Evolutionary conservation across 2,113 vertebrate species (phyloP).

Genomic region (Embiotoca jacksoni): DNA sequence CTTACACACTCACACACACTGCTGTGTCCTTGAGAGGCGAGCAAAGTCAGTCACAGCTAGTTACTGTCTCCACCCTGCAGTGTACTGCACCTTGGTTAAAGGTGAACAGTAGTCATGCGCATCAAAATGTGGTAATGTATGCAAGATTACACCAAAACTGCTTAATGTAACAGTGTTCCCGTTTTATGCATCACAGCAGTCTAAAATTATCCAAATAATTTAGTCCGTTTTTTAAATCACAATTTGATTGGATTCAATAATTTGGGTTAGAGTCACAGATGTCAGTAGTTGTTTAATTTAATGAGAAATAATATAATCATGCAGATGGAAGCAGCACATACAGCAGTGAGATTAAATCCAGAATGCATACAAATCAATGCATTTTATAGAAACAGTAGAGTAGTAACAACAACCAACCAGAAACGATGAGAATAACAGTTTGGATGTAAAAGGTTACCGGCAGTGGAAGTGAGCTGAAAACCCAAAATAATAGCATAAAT

Average conservation of each 20-base stretch:
- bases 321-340: neutral
- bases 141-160: neutral
- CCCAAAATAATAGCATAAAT: neutral
- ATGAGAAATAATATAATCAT: constrained; percentile 4
- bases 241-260: neutral
- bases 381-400: neutral
- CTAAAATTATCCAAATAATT: neutral
- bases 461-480: neutral
- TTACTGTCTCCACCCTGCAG: constrained; percentile 1
- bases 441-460: neutral
- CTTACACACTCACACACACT: neutral
- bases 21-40: constrained; percentile 38
- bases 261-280: too few species aligned
- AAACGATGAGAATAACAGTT: neutral
- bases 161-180: neutral
- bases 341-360: neutral
- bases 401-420: neutral
- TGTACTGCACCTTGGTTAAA: neutral
- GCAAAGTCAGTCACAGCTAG: constrained; percentile 17
- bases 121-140: neutral
- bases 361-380: neutral
- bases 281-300: neutral
- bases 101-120: neutral
- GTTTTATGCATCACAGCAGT: neutral
- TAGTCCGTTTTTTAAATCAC: too few species aligned